These are phyloP conservation scores for Pogonomyrmex barbatus DNA, from an alignment of 1,140 invertebrate genomes.

Conservation along the genomic window DNA sequence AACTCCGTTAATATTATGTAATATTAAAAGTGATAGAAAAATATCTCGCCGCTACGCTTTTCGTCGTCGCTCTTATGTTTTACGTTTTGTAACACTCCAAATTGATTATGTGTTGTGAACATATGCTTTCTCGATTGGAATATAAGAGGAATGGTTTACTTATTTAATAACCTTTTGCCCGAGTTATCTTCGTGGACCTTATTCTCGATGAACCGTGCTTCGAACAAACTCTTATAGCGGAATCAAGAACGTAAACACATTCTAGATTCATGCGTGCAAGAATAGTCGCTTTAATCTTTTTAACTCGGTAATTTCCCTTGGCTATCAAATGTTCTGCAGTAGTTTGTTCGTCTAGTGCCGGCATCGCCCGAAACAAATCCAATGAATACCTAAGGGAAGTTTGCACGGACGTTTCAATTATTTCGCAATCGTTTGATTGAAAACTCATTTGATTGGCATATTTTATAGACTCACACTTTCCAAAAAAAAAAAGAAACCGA, in stretches of 20 bases:
- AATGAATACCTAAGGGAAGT: conserved; percentile 22
- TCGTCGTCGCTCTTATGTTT: not conserved
- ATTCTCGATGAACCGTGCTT: conserved; percentile 24
- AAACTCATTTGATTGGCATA: not conserved
- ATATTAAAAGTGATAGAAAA: not conserved
- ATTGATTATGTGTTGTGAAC: not conserved
- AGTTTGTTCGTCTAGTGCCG: not conserved
- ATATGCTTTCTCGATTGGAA: not conserved
- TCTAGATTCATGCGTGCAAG: conserved; percentile 23
- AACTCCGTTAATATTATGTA: not conserved
- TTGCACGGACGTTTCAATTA: conserved; percentile 23
- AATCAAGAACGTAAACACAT: conserved; percentile 43
- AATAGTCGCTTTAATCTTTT: conserved; percentile 50
- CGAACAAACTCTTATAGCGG: not conserved
- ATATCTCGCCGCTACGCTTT: not conserved
- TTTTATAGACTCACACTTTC: not conserved
- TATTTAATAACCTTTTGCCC: conserved; percentile 45
- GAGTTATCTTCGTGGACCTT: conserved; percentile 45
- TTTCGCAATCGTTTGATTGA: conserved; percentile 9
- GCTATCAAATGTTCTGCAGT: conserved; percentile 20
- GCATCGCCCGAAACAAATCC: not conserved
- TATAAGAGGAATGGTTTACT: conserved; percentile 25
- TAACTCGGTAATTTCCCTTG: conserved; percentile 48
- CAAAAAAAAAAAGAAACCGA: not conserved
- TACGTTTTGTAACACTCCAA: too few species aligned